Percentiles rank a stretch among this genome's conserved stretches.
phyloP scores from a whole-genome alignment of 2,888 invertebrate species.

The Salticus scenicus region DNA sequence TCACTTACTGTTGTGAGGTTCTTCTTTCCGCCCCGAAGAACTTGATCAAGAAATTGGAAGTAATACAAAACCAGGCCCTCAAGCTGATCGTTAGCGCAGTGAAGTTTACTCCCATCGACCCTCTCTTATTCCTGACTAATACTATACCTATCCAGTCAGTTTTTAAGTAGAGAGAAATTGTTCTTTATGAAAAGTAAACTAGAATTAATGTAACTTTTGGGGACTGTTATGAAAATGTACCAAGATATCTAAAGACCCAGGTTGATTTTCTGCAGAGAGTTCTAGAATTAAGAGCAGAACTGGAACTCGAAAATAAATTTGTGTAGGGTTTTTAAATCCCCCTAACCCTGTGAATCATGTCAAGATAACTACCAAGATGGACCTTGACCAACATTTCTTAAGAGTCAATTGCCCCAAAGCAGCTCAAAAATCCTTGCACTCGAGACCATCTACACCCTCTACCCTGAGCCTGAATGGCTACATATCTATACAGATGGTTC shows the following conservation, averaged over 20 bases:
- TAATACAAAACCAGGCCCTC: background rate
- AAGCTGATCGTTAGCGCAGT: too few relatives aligned
- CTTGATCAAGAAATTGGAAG: background rate
- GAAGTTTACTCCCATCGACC: background rate
- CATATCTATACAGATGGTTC: background rate
- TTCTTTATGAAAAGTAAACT: background rate
- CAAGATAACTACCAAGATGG: background rate
- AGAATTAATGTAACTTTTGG: too few relatives aligned
- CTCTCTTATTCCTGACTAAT: background rate
- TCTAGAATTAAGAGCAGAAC: too few relatives aligned
- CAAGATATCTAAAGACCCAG: too few relatives aligned
- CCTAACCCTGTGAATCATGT: background rate
- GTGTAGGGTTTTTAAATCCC: background rate
- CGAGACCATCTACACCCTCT: background rate
- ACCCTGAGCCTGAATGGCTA: background rate
- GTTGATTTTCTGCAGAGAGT: too few relatives aligned
- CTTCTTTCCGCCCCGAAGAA: background rate
- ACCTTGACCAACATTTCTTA: background rate
- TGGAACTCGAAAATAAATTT: background rate
- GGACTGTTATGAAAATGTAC: too few relatives aligned
- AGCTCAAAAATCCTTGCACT: background rate
- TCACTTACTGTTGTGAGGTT: too few relatives aligned
- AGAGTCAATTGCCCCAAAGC: background rate
- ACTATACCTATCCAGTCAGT: background rate
- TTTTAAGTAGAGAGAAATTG: background rate